phyloP scores from a whole-genome alignment of 2,113 vertebrate species.

The Nesoenas mayeri region DNA sequence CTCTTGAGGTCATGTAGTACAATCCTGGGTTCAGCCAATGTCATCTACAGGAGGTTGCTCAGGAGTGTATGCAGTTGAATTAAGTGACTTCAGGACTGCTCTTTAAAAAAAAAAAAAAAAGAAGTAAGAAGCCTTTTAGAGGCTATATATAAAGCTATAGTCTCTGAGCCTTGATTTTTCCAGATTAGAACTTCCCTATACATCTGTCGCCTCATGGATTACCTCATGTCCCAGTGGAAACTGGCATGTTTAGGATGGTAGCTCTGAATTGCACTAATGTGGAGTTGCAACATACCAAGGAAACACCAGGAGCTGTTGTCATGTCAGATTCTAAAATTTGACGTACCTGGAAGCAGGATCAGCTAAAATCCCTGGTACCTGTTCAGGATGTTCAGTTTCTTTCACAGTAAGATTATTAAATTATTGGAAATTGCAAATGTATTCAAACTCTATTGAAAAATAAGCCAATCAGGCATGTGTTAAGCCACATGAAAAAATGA shows the following conservation, averaged over 20 bases:
- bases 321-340: background rate
- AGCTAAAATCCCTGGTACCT: background rate
- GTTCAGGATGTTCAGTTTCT: background rate
- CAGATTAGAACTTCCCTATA: background rate
- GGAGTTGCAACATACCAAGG: background rate
- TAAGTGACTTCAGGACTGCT: background rate
- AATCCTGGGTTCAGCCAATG: background rate
- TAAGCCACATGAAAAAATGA: background rate
- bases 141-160: background rate
- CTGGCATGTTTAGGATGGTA: background rate
- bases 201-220: background rate
- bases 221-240: background rate
- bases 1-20: background rate
- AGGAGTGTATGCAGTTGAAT: background rate
- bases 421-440: background rate
- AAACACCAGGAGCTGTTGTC: background rate
- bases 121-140: background rate
- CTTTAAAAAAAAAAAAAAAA: background rate
- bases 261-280: background rate
- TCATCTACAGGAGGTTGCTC: background rate
- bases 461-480: background rate
- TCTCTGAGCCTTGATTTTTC: background rate
- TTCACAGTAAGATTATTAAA: background rate
- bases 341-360: accelerated
- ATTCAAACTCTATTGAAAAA: background rate